These are phyloP conservation scores for Fringilla coelebs DNA, from an alignment of 2,797 vertebrate genomes.

Conservation along the genomic window DNA sequence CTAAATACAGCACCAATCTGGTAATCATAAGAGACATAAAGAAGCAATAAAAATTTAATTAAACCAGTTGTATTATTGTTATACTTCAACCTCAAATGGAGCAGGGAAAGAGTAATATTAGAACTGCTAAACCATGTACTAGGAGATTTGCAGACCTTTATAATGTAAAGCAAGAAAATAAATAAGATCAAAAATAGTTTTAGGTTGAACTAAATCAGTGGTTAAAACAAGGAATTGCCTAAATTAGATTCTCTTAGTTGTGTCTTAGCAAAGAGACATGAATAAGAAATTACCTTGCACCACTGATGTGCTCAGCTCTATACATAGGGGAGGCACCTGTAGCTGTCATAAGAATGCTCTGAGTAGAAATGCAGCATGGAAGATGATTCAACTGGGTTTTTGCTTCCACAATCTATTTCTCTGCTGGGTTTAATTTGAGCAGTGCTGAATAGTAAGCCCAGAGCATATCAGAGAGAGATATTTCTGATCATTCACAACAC, in stretches of 20 bases:
- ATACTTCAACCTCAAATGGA: background rate
- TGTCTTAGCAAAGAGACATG: background rate
- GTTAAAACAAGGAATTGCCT: background rate
- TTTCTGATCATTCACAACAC: constrained; percentile 1
- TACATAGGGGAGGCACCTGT: background rate
- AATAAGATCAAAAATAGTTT: background rate
- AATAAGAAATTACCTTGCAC: background rate
- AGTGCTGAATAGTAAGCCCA: background rate
- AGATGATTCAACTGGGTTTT: background rate
- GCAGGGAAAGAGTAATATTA: background rate
- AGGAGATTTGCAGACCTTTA: background rate
- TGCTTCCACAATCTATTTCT: background rate
- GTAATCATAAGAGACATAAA: background rate
- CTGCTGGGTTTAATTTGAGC: background rate
- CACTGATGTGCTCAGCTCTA: background rate
- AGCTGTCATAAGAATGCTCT: background rate
- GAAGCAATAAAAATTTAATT: constrained; percentile 1
- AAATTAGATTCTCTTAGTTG: background rate
- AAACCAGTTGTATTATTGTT: background rate
- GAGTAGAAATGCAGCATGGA: background rate
- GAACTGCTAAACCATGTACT: background rate
- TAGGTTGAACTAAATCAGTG: background rate
- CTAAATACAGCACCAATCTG: background rate
- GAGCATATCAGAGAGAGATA: background rate
- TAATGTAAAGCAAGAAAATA: background rate